phyloP scores from a whole-genome alignment of 2,888 invertebrate species.

The Nomada fabriciana region DNA sequence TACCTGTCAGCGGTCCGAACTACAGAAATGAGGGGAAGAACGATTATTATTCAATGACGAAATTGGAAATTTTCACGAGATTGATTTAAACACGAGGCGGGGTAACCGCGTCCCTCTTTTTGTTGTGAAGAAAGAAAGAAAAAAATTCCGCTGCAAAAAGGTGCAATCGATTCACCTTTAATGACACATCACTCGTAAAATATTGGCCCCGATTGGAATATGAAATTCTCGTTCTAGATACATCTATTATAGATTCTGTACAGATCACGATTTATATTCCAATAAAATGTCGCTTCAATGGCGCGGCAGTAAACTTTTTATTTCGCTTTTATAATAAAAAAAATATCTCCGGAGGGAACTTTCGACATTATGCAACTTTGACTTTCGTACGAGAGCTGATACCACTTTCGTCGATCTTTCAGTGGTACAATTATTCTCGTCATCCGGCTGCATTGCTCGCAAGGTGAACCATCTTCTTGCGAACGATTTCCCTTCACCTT shows the following conservation, averaged over 20 bases:
- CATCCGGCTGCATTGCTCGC: background rate
- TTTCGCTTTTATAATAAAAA: slow-evolving; percentile 26
- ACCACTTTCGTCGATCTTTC: slow-evolving; percentile 46
- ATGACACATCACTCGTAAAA: too few relatives aligned
- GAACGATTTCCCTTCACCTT: background rate
- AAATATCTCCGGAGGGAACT: slow-evolving; percentile 38
- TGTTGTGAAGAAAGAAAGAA: too few relatives aligned
- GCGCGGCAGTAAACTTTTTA: background rate
- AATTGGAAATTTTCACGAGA: slow-evolving; percentile 3
- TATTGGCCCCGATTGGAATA: too few relatives aligned
- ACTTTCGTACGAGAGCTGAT: slow-evolving; percentile 57
- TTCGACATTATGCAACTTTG: slow-evolving; percentile 53
- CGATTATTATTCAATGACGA: slow-evolving; percentile 32
- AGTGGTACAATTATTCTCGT: slow-evolving; percentile 1
- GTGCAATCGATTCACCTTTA: background rate
- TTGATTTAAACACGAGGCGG: background rate
- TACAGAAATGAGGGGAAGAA: slow-evolving; percentile 28
- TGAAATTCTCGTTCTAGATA: background rate
- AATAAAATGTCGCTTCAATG: background rate
- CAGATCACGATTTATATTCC: background rate
- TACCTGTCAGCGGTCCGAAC: slow-evolving; percentile 29
- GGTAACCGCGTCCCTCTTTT: background rate
- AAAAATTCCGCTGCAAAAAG: background rate
- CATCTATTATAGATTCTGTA: background rate
- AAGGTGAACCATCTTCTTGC: background rate